phyloP scores from a whole-genome alignment of 2,113 vertebrate species.

The Gnathonemus echidnorhynchus region DNA sequence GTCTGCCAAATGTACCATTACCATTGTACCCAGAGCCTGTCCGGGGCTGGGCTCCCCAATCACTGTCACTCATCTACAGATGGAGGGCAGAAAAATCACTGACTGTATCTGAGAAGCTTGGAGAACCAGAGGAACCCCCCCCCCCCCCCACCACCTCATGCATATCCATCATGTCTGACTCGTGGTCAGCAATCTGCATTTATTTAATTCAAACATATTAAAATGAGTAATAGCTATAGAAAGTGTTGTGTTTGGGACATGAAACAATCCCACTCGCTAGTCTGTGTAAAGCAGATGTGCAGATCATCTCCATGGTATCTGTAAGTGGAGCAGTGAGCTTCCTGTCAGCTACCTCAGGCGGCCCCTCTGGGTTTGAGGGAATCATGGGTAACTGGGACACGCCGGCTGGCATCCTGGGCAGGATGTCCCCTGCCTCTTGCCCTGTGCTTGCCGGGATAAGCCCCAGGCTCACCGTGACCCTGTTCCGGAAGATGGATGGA shows the following conservation, averaged over 20 bases:
- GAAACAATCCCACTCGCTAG: no score
- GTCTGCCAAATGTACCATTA: background rate
- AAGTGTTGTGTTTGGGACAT: background rate
- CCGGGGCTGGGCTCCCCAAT: background rate
- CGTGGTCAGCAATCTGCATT: background rate
- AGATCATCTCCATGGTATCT: background rate
- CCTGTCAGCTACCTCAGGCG: background rate
- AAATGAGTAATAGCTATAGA: background rate
- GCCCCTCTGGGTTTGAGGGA: background rate
- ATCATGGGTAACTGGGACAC: slow-evolving; percentile 4
- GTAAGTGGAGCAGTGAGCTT: background rate
- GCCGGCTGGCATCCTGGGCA: background rate
- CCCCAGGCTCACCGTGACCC: background rate
- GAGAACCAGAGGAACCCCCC: background rate
- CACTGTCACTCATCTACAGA: background rate
- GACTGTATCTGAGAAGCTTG: background rate
- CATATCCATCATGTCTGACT: no score
- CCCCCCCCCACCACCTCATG: no score
- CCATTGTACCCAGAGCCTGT: background rate
- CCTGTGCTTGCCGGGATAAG: background rate
- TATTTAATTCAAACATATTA: background rate
- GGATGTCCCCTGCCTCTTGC: background rate
- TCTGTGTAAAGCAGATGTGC: background rate
- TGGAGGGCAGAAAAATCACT: background rate
- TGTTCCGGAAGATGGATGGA: background rate